phyloP scores from a whole-genome alignment of 2,888 invertebrate species.

The Endotricha flammealis region DNA sequence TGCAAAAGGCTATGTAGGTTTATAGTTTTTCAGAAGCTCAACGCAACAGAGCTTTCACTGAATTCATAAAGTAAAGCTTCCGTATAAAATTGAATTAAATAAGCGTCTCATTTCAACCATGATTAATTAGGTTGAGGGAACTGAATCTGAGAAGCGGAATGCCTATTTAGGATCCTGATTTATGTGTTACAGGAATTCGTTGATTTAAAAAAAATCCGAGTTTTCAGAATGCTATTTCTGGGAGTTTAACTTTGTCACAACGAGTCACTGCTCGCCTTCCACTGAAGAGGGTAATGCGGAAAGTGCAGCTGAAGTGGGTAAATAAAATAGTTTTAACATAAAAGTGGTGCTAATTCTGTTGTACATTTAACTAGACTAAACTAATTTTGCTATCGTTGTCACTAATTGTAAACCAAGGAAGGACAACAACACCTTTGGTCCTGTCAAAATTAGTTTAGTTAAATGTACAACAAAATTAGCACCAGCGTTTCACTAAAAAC shows the following conservation, averaged over 20 bases:
- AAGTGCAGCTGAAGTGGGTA: too few relatives aligned
- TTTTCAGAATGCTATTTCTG: constrained; percentile 21
- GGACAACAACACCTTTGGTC: too few relatives aligned
- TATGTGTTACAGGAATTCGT: constrained; percentile 13
- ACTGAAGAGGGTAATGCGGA: too few relatives aligned
- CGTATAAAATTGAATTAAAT: constrained; percentile 26
- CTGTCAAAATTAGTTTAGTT: too few relatives aligned
- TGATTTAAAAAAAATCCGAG: constrained; percentile 17
- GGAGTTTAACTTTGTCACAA: constrained; percentile 27
- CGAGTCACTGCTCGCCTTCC: constrained; percentile 32
- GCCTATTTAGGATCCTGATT: constrained; percentile 15
- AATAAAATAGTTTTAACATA: too few relatives aligned
- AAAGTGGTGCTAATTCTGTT: too few relatives aligned
- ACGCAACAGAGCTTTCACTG: constrained; percentile 36
- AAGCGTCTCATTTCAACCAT: constrained; percentile 25
- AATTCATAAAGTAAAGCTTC: constrained; percentile 48
- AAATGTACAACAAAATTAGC: too few relatives aligned
- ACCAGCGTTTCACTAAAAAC: too few relatives aligned
- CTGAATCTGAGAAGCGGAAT: constrained; percentile 14
- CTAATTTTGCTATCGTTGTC: too few relatives aligned
- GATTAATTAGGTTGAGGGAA: constrained; percentile 25
- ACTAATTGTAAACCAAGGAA: too few relatives aligned
- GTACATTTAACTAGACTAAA: too few relatives aligned
- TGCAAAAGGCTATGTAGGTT: constrained; percentile 48
- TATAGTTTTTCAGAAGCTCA: constrained; percentile 57